A percentile compares a stretch with the other conserved stretches of the same genome.
Evolutionary conservation across 1,140 invertebrate genomes (phyloP).

Genomic region (Cydia splendana): DNA sequence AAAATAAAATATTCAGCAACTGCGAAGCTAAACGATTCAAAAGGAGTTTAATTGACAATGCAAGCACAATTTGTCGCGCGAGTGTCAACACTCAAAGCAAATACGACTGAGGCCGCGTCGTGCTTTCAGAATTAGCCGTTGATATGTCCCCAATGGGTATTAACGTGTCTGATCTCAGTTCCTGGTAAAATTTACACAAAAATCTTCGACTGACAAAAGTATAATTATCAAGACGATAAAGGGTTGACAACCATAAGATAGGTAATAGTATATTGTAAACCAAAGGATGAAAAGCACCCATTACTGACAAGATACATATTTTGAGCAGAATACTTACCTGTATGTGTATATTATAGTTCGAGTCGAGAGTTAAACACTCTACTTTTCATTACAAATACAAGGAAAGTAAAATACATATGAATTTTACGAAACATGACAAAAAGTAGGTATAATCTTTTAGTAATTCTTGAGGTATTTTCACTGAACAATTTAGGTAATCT

Average conservation of each 20-base stretch:
- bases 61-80: slow-evolving; percentile 10
- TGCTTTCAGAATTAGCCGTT: slow-evolving; percentile 25
- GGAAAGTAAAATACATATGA: no score
- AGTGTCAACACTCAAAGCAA: slow-evolving; percentile 8
- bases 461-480: no score
- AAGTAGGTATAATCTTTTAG: no score
- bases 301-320: no score
- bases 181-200: not conserved
- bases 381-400: no score
- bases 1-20: not conserved
- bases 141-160: slow-evolving; percentile 13
- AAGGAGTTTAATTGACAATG: slow-evolving; percentile 1
- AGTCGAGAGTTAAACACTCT: no score
- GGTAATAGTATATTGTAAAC: no score
- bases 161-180: slow-evolving; percentile 12
- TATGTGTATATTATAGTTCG: no score
- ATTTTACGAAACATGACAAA: no score
- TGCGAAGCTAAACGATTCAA: not conserved
- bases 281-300: no score
- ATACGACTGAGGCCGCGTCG: slow-evolving; percentile 2
- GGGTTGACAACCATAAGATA: not conserved
- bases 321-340: no score
- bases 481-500: no score
- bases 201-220: not conserved
- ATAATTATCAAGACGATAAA: not conserved